Evolutionary conservation across 2,888 invertebrate genomes (phyloP).

Genomic region (Arctia plantaginis): DNA sequence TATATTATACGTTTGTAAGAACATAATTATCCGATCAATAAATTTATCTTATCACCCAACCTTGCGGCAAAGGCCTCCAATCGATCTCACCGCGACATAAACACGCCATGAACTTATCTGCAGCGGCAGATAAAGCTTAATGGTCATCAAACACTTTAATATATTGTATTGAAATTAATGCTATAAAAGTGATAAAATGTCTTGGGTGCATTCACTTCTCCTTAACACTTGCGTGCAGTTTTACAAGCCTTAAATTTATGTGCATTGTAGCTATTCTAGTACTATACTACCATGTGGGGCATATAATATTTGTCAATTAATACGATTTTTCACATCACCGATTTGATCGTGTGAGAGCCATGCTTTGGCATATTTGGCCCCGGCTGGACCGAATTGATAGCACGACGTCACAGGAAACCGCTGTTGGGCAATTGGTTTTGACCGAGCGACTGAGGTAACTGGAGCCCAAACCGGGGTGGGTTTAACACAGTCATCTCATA

Average conservation of each 20-base stretch:
- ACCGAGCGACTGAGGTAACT: background rate
- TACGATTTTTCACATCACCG: background rate
- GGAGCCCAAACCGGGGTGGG: background rate
- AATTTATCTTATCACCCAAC: constrained; percentile 61
- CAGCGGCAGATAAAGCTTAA: constrained; percentile 55
- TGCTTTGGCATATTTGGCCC: background rate
- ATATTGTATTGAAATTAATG: constrained; percentile 54
- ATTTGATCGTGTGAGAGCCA: background rate
- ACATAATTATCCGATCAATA: constrained; percentile 57
- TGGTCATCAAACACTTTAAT: constrained; percentile 58
- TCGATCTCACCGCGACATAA: constrained; percentile 64
- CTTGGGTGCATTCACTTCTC: constrained; percentile 28
- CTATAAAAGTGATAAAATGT: constrained; percentile 51
- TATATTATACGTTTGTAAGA: constrained; percentile 37
- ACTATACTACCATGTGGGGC: background rate
- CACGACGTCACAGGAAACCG: background rate
- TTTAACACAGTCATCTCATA: background rate
- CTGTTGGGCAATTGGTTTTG: background rate
- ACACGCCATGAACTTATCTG: constrained; percentile 58
- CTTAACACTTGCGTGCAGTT: background rate
- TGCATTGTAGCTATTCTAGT: background rate
- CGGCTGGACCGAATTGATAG: background rate
- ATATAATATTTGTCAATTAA: background rate
- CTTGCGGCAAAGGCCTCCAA: constrained; percentile 54
- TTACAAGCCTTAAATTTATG: background rate